Percentiles rank a stretch among this genome's conserved stretches.
These are phyloP conservation scores for Ashinkailepas kermadecensis DNA, from an alignment of 2,888 invertebrate species.

Conservation along the genomic window DNA sequence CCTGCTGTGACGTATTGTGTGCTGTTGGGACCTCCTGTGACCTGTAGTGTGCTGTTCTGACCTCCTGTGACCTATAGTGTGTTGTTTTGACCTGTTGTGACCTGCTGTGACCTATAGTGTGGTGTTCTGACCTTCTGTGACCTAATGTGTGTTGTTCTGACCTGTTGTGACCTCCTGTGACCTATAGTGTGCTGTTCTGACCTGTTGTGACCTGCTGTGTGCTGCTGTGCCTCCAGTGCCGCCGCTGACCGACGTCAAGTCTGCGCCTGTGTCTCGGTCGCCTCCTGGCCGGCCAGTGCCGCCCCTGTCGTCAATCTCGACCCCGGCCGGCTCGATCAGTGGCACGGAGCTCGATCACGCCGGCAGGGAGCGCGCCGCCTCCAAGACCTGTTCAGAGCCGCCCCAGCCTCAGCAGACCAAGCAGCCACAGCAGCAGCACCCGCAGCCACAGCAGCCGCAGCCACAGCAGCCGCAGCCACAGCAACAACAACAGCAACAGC, in stretches of 20 bases:
- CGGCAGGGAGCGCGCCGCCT: neutral
- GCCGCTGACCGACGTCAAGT: neutral
- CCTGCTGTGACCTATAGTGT: no score
- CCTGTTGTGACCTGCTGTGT: no score
- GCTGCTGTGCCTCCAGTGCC: neutral
- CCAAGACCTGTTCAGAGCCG: neutral
- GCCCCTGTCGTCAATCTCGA: neutral
- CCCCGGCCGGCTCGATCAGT: neutral
- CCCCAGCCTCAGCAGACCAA: neutral
- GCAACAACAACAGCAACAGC: neutral
- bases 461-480: neutral
- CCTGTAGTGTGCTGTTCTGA: no score
- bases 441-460: neutral
- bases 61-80: no score
- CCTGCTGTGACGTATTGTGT: no score
- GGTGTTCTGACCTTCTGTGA: no score
- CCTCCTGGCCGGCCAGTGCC: neutral
- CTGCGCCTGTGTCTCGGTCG: neutral
- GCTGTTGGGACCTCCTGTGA: no score
- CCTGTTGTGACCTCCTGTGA: no score
- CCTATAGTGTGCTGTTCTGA: no score
- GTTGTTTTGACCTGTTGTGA: no score
- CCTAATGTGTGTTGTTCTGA: no score
- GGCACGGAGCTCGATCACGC: neutral
- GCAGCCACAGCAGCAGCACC: neutral